Evolutionary conservation across 2,113 vertebrate species (phyloP).

Genomic region (Alouatta palliata): DNA sequence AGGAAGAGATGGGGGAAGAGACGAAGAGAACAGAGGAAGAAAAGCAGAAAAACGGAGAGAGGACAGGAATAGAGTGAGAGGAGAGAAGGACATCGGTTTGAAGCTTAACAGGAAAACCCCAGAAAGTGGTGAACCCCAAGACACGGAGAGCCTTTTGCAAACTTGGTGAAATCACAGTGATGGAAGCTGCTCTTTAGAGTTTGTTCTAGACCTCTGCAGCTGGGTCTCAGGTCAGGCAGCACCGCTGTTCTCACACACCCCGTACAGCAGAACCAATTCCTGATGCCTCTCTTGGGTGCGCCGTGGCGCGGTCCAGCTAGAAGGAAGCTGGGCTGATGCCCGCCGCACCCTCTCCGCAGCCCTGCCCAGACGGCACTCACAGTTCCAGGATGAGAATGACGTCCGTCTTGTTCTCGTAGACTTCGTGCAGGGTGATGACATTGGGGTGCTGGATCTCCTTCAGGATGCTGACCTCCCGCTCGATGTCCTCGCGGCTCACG

Average conservation of each 20-base stretch:
- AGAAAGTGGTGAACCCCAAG: background rate
- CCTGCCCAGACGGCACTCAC: slow-evolving; percentile 86
- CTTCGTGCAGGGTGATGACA: slow-evolving; percentile 94
- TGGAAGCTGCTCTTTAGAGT: background rate
- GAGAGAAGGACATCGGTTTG: background rate
- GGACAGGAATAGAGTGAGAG: background rate
- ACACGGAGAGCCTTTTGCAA: background rate
- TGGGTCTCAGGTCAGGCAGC: background rate
- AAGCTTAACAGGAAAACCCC: background rate
- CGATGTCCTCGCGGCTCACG: slow-evolving; percentile 95
- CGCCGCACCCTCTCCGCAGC: background rate
- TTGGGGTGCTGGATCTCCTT: slow-evolving; percentile 97
- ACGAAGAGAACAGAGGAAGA: background rate
- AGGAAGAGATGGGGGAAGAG: background rate
- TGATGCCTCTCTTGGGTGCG: background rate
- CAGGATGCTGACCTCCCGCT: slow-evolving; percentile 96
- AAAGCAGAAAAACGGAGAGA: background rate
- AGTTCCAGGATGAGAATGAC: slow-evolving; percentile 99
- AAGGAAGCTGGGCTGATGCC: background rate
- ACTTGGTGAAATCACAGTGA: background rate
- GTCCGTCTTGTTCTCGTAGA: slow-evolving; percentile 96
- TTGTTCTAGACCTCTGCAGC: accelerated
- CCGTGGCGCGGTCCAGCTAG: accelerated
- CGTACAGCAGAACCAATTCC: background rate
- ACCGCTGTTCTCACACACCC: background rate